Evolutionary conservation across 2,113 vertebrate genomes (phyloP), one percentile per base, ranked within the genome.

Genomic region (Halichoerus grypus): DNA sequence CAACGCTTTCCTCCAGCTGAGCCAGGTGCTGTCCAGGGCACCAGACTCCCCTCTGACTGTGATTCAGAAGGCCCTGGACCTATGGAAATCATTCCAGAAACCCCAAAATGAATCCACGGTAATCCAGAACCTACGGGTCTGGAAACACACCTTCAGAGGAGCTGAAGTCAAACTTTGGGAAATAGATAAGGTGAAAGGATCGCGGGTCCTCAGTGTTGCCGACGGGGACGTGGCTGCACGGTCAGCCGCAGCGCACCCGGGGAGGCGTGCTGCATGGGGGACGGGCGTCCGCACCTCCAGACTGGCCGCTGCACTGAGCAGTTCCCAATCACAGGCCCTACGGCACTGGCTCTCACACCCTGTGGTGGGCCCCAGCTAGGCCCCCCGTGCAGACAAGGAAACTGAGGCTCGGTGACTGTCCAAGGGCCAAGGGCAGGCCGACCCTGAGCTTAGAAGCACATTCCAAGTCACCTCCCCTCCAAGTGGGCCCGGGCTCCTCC

Each of bases 221-320:
- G 0, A 15, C 0, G 0, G 39, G 31, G 5, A 15, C 0, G n/a
- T 1, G 33, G 39, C 11, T 4, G 10, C 19, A 5, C 10, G n/a
- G 72, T 2, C 3, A n/a, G 1, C 1, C 46, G 8, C 46, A 46
- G 1, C 18, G n/a, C 9, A 2, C 3, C 4, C 4, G 6, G 86
- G 77, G 39, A 19, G 6, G 18, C 19, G 0, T 22, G 51, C 4
- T 2, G 19, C 19, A 11, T 5, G 26, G 53, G 36, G 26, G 36
- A 42, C 26, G 7, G 11, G 22, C 15, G 6, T 18, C 65, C 12
- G 3, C 12, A 3, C 6, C 11, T 26, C 26, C 46, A 16, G n/a
- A 51, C 83, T n/a, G 16, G 24, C 14, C 33, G 7, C 12, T 14
- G 19, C 18, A 7, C 0, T 0, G 11, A 33, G 21, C 33, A 1